Base-by-base conservation (phyloP, 2,113 vertebrate genomes). In the Promerops cafer region DNA sequence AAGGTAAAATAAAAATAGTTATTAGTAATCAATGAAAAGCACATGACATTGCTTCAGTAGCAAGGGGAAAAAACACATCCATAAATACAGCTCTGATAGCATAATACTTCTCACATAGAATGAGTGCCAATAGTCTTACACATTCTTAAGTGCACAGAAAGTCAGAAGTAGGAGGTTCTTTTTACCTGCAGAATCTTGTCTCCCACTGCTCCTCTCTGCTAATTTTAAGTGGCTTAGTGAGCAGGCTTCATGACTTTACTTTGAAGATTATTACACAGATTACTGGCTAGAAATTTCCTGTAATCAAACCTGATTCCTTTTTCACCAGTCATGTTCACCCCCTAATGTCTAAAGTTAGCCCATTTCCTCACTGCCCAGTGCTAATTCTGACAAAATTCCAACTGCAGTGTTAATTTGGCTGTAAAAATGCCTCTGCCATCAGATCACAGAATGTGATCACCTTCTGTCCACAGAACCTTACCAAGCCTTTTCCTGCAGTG, bases 281-380 rank as follows among this genome's bases (percentile, higher is more conserved):
- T 92, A 20, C 31, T 59, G 69, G 22, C 28, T 78, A 33, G 23
- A 65, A 83, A 60, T 77, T 87, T 74, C 35, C 42, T 45, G 31
- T 45, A 19, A 81, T 35, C 23, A 83, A 54, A 78, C 16, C 6
- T n/a, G 22, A 44, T 78, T 88, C 81, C 15, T 64, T 82, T 91
- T 75, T 66, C 63, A 65, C 26, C 59, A 33, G 30, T 31, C 13
- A 52, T 23, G 86, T 88, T 83, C n/a, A 75, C 33, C 12, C 7
- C 7, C 13, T 76, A 9, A 37, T 79, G 33, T 71, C 39, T 75
- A 20, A 61, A 86, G 23, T 44, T 37, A 68, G 16, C 12, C 18
- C 10, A 65, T 91, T 83, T 71, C 28, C 31, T 77, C 0, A 0
- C 49, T 1, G 1, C 20, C 6, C 15, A 54, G 8, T 70, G 35